phyloP scores from a whole-genome alignment of 2,888 invertebrate genomes.

The Dasysyrphus tricinctus region DNA sequence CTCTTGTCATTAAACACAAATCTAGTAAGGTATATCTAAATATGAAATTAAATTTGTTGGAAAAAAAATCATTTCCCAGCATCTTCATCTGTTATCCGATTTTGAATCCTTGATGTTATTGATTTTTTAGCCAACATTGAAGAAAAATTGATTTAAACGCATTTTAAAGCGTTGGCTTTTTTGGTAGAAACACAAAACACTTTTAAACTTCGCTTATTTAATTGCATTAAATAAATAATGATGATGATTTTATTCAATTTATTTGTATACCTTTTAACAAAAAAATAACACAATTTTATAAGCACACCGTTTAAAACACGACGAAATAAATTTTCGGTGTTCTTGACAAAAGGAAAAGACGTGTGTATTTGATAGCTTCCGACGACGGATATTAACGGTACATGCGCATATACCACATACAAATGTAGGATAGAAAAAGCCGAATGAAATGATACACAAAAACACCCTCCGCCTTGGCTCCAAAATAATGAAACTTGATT shows the following conservation, averaged over 20 bases:
- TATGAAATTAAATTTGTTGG: background rate
- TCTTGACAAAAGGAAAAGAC: conserved; percentile 57
- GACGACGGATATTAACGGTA: conserved; percentile 13
- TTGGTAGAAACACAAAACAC: background rate
- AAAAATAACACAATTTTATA: conserved; percentile 21
- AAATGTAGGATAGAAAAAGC: conserved; percentile 9
- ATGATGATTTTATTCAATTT: background rate
- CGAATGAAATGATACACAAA: conserved; percentile 17
- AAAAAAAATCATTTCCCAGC: conserved; percentile 41
- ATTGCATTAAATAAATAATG: too few species aligned
- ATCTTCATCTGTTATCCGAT: conserved; percentile 51
- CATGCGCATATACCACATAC: conserved; percentile 51
- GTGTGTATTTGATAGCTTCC: conserved; percentile 45
- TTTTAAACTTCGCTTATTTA: background rate
- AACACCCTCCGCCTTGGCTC: conserved; percentile 46
- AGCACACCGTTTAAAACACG: conserved; percentile 33
- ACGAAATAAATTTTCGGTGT: conserved; percentile 50
- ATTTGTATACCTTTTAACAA: conserved; percentile 32
- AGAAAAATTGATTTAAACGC: background rate
- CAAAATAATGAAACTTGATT: conserved; percentile 36
- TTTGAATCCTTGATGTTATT: conserved; percentile 61
- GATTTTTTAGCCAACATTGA: conserved; percentile 56
- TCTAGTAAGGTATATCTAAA: background rate
- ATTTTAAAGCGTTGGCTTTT: background rate
- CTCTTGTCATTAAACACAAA: conserved; percentile 9